These are phyloP conservation scores for Callipepla squamata DNA, from an alignment of 2,113 vertebrate genomes.

Conservation along the genomic window DNA sequence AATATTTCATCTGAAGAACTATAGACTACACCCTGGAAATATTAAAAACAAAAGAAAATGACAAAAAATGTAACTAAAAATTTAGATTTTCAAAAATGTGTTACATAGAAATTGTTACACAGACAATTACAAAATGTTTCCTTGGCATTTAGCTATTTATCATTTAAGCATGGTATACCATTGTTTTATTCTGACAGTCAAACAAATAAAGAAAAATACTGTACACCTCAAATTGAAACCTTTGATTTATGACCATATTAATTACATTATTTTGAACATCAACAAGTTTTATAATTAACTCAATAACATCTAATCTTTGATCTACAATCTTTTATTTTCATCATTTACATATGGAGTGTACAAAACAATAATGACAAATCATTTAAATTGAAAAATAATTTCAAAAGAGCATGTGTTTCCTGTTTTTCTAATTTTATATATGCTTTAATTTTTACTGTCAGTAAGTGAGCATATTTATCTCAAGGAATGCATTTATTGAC, in stretches of 20 bases:
- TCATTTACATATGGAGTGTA: too few relatives aligned
- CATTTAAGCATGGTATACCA: background rate
- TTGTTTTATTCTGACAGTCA: background rate
- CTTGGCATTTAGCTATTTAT: background rate
- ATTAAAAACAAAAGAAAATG: background rate
- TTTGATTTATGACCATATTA: background rate
- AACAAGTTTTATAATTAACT: background rate
- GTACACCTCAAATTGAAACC: background rate
- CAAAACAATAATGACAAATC: too few relatives aligned
- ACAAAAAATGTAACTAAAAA: background rate
- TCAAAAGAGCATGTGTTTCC: too few relatives aligned
- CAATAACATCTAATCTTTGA: too few relatives aligned
- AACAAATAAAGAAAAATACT: background rate
- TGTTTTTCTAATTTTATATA: too few relatives aligned
- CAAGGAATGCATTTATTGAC: too few relatives aligned
- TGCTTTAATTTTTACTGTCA: too few relatives aligned
- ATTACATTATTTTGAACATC: background rate
- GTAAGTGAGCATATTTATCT: too few relatives aligned
- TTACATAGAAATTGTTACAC: too few relatives aligned
- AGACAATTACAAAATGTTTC: background rate
- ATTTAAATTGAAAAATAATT: too few relatives aligned
- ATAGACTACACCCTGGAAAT: background rate
- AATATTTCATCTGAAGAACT: background rate
- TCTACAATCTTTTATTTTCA: too few relatives aligned
- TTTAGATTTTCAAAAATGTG: background rate